Percentiles rank a stretch among this genome's conserved stretches.
Evolutionary conservation across 2,888 invertebrate species (phyloP).

Genomic region (Cordilura impudica): DNA sequence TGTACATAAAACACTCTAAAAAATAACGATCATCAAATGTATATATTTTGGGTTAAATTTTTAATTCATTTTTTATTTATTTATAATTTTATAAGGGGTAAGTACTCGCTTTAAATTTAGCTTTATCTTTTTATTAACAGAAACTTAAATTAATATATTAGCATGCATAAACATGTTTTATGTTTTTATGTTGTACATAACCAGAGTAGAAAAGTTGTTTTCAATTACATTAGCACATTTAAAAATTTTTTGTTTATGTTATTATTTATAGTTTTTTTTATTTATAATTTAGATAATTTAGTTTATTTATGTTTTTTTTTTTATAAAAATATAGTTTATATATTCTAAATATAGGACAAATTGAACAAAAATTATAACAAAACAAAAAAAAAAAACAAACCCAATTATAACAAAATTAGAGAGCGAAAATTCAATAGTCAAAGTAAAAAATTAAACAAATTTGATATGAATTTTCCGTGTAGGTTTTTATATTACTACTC

Average conservation of each 20-base stretch:
- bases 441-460: slow-evolving; percentile 46
- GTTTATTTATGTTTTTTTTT: slow-evolving; percentile 4
- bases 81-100: slow-evolving; percentile 6
- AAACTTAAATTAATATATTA: not conserved
- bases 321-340: slow-evolving; percentile 43
- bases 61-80: slow-evolving; percentile 3
- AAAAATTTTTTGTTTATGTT: not conserved
- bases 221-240: not conserved
- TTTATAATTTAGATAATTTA: slow-evolving; percentile 32
- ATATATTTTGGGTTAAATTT: slow-evolving; percentile 27
- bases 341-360: slow-evolving; percentile 67
- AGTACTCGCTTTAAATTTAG: slow-evolving; percentile 15
- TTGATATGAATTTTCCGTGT: not conserved
- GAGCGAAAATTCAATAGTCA: slow-evolving; percentile 45
- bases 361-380: slow-evolving; percentile 64
- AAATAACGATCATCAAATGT: not conserved
- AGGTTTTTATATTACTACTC: slow-evolving; percentile 17
- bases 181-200: not conserved
- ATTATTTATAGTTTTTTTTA: not conserved
- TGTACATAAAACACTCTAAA: slow-evolving; percentile 51
- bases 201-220: not conserved
- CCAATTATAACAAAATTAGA: slow-evolving; percentile 24
- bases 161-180: slow-evolving; percentile 1
- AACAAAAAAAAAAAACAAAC: slow-evolving; percentile 46
- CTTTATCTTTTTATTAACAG: not conserved